Base-by-base conservation (phyloP, 2,113 vertebrate genomes). In the Vidua macroura region DNA sequence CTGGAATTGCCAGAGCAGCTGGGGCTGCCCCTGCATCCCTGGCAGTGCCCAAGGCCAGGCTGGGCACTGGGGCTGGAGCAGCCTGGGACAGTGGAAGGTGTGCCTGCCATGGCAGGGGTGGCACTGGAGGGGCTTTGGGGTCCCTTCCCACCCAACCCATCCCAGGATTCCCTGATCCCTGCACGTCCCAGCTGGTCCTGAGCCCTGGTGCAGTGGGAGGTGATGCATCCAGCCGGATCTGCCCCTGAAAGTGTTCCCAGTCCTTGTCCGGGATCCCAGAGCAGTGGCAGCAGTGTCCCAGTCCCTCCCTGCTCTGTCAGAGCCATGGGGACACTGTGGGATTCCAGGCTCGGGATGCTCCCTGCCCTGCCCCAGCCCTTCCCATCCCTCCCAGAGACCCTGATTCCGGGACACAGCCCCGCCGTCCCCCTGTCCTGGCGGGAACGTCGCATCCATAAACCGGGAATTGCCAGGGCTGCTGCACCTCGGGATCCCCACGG, bases 261-360 rank as follows among this genome's bases (percentile, higher is more conserved):
- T 13, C 7, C 48, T 39, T 62, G 55, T 12, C 6, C 1, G 22
- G 53, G 68, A 53, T 72, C 49, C 39, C 0, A 0, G 49, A 19
- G 31, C 0, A 0, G 4, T 16, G 49, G 13, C 23, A 35, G 43
- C 5, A 0, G 7, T 14, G 33, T 39, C 17, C 48, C 22, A 4
- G 0, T 23, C 55, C 44, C 53, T 58, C 27, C 37, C 3, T 0
- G 10, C 1, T 3, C 9, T 35, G 53, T 28, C 1, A 1, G 35
- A n/a, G 53, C 35, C 3, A 2, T 6, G 7, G 35, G 35, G 11
- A 37, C 35, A 35, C 35, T 35, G 35, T 35, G 35, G 35, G 8
- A 43, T 64, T 48, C 55, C 3, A 1, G 59, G 66, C 19, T 33
- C 0, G 6, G 53, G 62, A 5, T 35, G 30, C 28, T 76, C 78